Base-by-base conservation (phyloP, 2,888 invertebrate species). In the Drosophila cracens region DNA sequence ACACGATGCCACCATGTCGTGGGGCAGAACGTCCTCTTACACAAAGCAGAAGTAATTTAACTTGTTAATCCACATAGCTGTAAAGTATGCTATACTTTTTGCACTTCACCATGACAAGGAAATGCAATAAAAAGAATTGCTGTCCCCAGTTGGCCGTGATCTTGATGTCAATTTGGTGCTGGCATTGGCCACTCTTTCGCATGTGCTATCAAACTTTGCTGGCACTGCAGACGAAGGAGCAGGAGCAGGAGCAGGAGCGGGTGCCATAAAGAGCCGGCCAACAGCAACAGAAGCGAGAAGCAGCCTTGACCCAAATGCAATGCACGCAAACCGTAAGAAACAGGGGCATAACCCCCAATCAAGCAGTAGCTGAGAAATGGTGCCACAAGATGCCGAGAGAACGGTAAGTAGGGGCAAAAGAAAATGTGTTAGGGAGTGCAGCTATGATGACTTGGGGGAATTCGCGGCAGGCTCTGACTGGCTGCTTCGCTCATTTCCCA, bases 131-230 rank as follows among this genome's bases (percentile, higher is more conserved):
- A 69, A 56, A 29, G 67, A 71, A 70, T 67, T 64, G 75, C 71
- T 70, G 70, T 52, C 63, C 70, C 60, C 53, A 8, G 66, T 53
- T 48, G 67, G 51, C 86, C 86, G 82, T 86, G 86, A 86, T 88
- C 86, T 88, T 86, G 87, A 88, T 84, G 75, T 65, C 84, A 81
- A 78, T 82, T 80, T 82, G 69, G 86, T 82, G 83, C 40, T 63
- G 52, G 53, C 66, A 76, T 54, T 71, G 65, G 29, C 61, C 51
- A 53, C 34, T 61, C 63, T 67, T 74, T 72, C 61, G 64, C 79
- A 82, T 82, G 74, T 46, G 18, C 29, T 57, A 52, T 53, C 57
- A 67, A 60, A 52, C 57, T 64, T 76, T 51, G 31, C 61, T 40
- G 61, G 57, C 68, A 54, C 6, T 16, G 4, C 21, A 7, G 16